Evolutionary conservation across 2,113 vertebrate species (phyloP), one percentile per base, ranked within the genome.

Genomic region (Coracopsis vasa): DNA sequence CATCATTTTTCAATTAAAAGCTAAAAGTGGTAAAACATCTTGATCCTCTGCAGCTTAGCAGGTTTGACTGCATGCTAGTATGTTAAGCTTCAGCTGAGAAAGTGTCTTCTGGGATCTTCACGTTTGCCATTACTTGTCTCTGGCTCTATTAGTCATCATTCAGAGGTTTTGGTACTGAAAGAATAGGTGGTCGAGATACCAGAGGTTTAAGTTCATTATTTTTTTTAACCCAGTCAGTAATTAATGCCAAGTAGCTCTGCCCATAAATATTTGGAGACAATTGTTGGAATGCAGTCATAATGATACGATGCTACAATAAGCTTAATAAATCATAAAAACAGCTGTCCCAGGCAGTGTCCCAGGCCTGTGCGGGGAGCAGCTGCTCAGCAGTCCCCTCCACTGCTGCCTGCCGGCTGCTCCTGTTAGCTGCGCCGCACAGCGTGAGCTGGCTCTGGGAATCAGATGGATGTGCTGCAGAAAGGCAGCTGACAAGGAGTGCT

Each of bases 391-490:
- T 70, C 65, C 80, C 91, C 73, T 92, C 10, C 86, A 2, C 92
- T 72, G 92, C 96, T 96, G 96, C 96, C 94, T 96, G 96, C 96
- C 94, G 96, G 96, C 96, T 97, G 96, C 96, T 96, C 20, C 96
- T 25, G 73, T 7, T 51, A 3, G 51, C 85, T 3, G 35, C 88
- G 79, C 80, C 0, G 62, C 96, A 77, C 96, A 96, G 96, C 94
- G 9, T 94, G 96, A 87, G 92, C 56, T 66, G 80, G 72, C 39
- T 23, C 96, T 95, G 96, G 86, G 83, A 85, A 39, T 92, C 94
- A 74, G 71, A 96, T 86, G 90, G 25, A 67, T n/a, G 82, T 0
- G 17, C 82, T 78, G 80, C 18, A 16, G 85, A 90, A 88, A 67
- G 91, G 96, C 96, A 96, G 96, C 96, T 96, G 96, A 93, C 69